These are phyloP conservation scores for Drosophila paranaensis DNA, from an alignment of 2,888 invertebrate genomes.

Conservation along the genomic window DNA sequence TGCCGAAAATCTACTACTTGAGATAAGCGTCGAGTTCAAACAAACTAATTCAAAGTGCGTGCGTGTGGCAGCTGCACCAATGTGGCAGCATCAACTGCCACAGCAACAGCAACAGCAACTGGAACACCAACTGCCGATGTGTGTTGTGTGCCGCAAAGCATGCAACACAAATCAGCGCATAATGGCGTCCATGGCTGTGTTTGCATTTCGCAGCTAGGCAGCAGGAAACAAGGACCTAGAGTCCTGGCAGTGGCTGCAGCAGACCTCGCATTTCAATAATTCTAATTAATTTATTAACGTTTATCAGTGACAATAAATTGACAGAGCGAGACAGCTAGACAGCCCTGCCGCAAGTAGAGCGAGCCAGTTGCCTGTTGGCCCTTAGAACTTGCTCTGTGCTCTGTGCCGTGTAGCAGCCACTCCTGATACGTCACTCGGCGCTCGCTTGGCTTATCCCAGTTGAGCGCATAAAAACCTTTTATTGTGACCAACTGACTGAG, in stretches of 20 bases:
- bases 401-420: conserved; percentile 21
- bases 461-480: conserved; percentile 41
- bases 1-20: conserved; percentile 79
- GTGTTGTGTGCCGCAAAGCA: conserved; percentile 58
- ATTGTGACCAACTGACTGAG: conserved; percentile 29
- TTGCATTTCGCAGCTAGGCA: conserved; percentile 62
- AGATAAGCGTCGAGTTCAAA: conserved; percentile 79
- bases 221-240: conserved; percentile 34
- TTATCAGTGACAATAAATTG: conserved; percentile 84
- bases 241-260: conserved; percentile 25
- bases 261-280: conserved; percentile 83
- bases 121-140: conserved; percentile 1
- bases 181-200: conserved; percentile 72
- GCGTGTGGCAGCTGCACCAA: conserved; percentile 34
- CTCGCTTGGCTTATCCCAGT: conserved; percentile 11
- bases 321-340: conserved; percentile 11
- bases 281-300: conserved; percentile 85
- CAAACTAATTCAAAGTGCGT: conserved; percentile 77
- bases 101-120: background rate
- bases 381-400: conserved; percentile 11
- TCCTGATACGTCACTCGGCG: conserved; percentile 17
- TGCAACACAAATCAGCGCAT: conserved; percentile 77
- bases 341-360: background rate
- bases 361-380: conserved; percentile 21
- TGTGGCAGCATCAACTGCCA: conserved; percentile 24